Conservation (phyloP, 1,140 invertebrate genomes). For the Adelges cooleyi region DNA sequence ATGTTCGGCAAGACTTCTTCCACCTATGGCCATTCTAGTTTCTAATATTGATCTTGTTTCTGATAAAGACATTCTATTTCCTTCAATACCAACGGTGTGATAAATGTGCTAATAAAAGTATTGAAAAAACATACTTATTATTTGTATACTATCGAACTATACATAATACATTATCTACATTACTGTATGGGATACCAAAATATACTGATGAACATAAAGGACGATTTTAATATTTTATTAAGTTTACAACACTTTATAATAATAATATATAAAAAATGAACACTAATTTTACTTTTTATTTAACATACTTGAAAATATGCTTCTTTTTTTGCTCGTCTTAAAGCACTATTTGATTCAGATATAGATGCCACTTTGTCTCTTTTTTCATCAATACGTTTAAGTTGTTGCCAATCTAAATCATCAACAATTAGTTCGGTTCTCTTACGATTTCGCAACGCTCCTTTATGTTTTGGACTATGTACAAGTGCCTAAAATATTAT, state of each 20-base stretch:
- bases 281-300: not conserved
- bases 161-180: too few species aligned
- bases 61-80: conserved; percentile 90
- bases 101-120: conserved; percentile 64
- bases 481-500: conserved; percentile 51
- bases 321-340: conserved; percentile 81
- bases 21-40: conserved; percentile 80
- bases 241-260: not conserved
- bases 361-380: conserved; percentile 66
- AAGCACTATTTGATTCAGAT: conserved; percentile 62
- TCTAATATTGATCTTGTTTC: conserved; percentile 87
- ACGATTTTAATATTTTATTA: not conserved
- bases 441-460: conserved; percentile 67
- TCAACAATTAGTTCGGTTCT: conserved; percentile 80
- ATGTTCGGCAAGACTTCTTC: conserved; percentile 91
- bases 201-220: not conserved
- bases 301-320: conserved; percentile 69
- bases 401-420: conserved; percentile 67
- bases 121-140: too few species aligned
- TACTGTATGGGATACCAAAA: not conserved
- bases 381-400: conserved; percentile 77
- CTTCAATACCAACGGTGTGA: conserved; percentile 94
- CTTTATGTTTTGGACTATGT: conserved; percentile 66
- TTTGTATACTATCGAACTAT: too few species aligned
- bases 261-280: not conserved